Base-by-base conservation (phyloP, 2,797 vertebrate genomes). In the Sphenodon punctatus region DNA sequence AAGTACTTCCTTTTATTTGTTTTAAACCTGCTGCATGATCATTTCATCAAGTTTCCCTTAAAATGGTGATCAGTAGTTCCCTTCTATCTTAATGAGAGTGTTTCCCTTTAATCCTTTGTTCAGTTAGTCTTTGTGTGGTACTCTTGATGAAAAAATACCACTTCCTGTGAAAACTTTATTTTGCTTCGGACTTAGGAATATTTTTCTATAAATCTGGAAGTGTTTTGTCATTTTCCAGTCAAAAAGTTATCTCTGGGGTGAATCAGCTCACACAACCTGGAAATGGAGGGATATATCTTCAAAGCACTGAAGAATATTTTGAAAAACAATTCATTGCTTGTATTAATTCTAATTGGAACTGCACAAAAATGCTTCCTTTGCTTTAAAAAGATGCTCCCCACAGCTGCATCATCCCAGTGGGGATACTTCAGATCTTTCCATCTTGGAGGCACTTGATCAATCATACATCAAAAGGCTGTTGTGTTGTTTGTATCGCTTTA, bases 191-290 rank as follows among this genome's bases (percentile, higher is more conserved):
- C 38, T 56, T 59, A 51, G 78, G 75, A 36, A 1, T 42, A 16
- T 64, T n/a, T 61, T 75, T 86, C 80, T 46, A 17, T 6, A 66
- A 64, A 82, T 45, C 66, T 23, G 22, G 15, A 19, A 41, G 70
- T 43, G 58, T 27, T 63, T 27, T 45, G 67, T 55, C 78, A 19
- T 7, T 87, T 82, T 74, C 64, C 72, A 78, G 56, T 41, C 43
- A 69, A 55, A 67, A 34, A 84, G 75, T 61, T 64, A 67, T 72
- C 83, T 72, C 78, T 89, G 63, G 30, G 63, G 53, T 27, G 70
- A 74, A 69, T 75, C 51, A 71, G 38, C 30, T 56, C 42, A 84
- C 60, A 49, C 74, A 60, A 64, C 11, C 8, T 39, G 20, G 61
- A 48, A 67, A 46, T 19, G 25, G 55, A 85, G 34, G 25, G 12